Conservation (phyloP, 2,888 invertebrate genomes). For the Fissipunctia ypsillon region DNA sequence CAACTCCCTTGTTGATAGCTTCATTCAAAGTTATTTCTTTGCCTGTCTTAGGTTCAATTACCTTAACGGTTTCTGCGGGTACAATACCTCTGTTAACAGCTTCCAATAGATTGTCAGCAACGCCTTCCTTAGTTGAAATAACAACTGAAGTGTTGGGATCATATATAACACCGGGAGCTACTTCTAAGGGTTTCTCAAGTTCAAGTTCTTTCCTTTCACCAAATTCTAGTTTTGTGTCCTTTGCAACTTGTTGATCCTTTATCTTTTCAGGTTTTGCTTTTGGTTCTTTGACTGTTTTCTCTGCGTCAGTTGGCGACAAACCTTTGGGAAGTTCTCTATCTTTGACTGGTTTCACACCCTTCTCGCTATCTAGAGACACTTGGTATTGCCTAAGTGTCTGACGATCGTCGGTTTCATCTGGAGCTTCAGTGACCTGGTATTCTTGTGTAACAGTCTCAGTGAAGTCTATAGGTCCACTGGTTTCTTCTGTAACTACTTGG, state of each 20-base stretch:
- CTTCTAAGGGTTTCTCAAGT: slow-evolving; percentile 85
- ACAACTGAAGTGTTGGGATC: slow-evolving; percentile 93
- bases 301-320: slow-evolving; percentile 10
- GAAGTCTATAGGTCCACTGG: slow-evolving; percentile 63
- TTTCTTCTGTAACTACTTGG: slow-evolving; percentile 76
- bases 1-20: slow-evolving; percentile 94
- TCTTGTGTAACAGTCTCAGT: slow-evolving; percentile 69
- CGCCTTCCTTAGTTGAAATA: slow-evolving; percentile 92
- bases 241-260: slow-evolving; percentile 17
- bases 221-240: slow-evolving; percentile 36
- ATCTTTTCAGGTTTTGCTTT: slow-evolving; percentile 22
- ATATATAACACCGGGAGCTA: slow-evolving; percentile 93
- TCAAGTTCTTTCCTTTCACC: slow-evolving; percentile 21
- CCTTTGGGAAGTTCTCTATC: slow-evolving; percentile 22
- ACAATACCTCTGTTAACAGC: slow-evolving; percentile 94
- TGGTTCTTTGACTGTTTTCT: slow-evolving; percentile 5
- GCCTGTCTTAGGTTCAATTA: slow-evolving; percentile 93
- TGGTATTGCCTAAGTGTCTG: slow-evolving; percentile 26
- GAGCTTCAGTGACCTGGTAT: slow-evolving; percentile 70
- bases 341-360: slow-evolving; percentile 13
- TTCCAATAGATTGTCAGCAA: slow-evolving; percentile 92
- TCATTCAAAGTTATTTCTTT: slow-evolving; percentile 93
- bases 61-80: slow-evolving; percentile 92
- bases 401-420: slow-evolving; percentile 73
- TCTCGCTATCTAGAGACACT: slow-evolving; percentile 29